Percentiles rank a stretch among this genome's conserved stretches.
phyloP scores from a whole-genome alignment of 64 coral and sea anemone genomes.

The Montipora capricornis region DNA sequence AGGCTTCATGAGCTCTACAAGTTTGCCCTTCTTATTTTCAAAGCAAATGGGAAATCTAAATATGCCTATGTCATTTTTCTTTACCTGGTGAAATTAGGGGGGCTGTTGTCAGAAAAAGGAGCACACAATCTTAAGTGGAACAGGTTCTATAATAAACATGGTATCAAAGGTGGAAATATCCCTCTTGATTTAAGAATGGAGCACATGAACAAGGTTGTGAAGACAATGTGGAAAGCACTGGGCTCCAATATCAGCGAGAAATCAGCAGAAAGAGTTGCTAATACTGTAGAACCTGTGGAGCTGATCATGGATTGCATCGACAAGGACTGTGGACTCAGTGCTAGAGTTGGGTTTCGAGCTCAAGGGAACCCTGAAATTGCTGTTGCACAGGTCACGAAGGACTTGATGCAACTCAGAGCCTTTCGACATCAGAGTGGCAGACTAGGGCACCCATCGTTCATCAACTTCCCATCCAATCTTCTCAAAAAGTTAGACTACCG shows the following conservation, averaged over 20 bases:
- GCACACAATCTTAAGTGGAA: conserved; percentile 54
- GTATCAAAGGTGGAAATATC: conserved; percentile 32
- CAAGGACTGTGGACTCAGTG: conserved; percentile 47
- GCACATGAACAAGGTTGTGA: conserved; percentile 55
- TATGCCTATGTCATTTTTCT: conserved; percentile 68
- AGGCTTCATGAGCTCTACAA: conserved; percentile 39
- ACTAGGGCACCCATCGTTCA: conserved; percentile 29
- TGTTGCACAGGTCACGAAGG: conserved; percentile 51
- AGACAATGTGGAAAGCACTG: conserved; percentile 65
- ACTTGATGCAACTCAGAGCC: conserved; percentile 37
- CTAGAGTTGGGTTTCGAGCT: conserved; percentile 18
- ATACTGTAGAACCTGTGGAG: conserved; percentile 60
- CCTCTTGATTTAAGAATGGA: conserved; percentile 49
- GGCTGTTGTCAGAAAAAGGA: conserved; percentile 42
- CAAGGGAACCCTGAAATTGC: conserved; percentile 59
- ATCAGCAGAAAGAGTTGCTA: conserved; percentile 39
- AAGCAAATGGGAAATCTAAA: conserved; percentile 52
- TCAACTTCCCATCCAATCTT: conserved; percentile 16
- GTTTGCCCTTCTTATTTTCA: conserved; percentile 41
- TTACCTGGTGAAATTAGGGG: conserved; percentile 45
- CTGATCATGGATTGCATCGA: conserved; percentile 52
- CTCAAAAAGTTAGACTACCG: conserved; percentile 41
- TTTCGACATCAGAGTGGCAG: conserved; percentile 54
- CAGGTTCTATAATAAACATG: conserved; percentile 66
- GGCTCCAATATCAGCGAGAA: conserved; percentile 53